These are phyloP conservation scores for Pararge aegeria DNA, from an alignment of 1,140 invertebrate species.

Conservation along the genomic window DNA sequence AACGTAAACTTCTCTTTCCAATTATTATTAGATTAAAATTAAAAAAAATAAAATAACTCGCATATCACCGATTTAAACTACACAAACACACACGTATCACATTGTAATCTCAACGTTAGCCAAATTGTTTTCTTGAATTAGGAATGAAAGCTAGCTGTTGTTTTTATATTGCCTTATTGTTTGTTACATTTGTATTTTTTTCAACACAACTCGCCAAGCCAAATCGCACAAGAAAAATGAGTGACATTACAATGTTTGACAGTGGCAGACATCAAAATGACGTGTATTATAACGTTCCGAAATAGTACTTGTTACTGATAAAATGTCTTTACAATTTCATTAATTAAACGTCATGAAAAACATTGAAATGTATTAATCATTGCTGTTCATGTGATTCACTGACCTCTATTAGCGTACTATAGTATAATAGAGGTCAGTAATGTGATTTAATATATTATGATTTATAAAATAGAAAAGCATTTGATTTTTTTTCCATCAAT, in stretches of 20 bases:
- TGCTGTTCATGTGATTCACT: not conserved
- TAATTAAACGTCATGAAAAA: too few relatives aligned
- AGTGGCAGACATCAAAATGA: not conserved
- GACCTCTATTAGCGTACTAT: too few relatives aligned
- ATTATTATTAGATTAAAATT: slow-evolving; percentile 49
- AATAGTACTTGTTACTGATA: too few relatives aligned
- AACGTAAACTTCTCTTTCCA: slow-evolving; percentile 40
- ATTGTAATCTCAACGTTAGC: slow-evolving; percentile 24
- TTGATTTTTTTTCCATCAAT: too few relatives aligned
- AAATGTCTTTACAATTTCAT: too few relatives aligned
- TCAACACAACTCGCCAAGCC: slow-evolving; percentile 21
- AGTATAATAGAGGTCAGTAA: too few relatives aligned
- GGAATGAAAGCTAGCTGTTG: not conserved
- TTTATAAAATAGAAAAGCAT: too few relatives aligned
- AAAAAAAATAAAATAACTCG: not conserved
- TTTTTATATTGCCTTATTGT: not conserved
- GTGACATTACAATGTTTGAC: not conserved
- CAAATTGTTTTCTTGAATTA: slow-evolving; percentile 5
- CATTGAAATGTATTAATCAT: too few relatives aligned
- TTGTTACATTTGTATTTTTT: not conserved
- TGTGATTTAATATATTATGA: too few relatives aligned
- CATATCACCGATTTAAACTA: slow-evolving; percentile 18
- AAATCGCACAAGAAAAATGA: slow-evolving; percentile 32
- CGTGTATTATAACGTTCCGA: too few relatives aligned
- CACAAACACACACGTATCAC: slow-evolving; percentile 13